Conservation (phyloP, 2,888 invertebrate genomes). For the Atethmia centrago region DNA sequence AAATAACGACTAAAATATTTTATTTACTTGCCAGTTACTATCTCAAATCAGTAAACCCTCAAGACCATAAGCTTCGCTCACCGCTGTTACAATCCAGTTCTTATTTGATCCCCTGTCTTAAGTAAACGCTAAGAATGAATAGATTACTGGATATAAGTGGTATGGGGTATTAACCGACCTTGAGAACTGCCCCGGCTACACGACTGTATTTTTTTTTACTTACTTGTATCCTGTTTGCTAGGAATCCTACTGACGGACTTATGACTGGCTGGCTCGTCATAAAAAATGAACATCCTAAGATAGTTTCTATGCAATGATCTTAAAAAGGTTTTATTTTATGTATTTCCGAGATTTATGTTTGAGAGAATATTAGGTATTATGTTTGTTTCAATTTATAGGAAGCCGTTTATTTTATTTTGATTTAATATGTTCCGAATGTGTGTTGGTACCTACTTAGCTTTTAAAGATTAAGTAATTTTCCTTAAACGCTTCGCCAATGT, state of each 20-base stretch:
- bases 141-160: slow-evolving; percentile 68
- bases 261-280: slow-evolving; percentile 26
- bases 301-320: slow-evolving; percentile 24
- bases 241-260: slow-evolving; percentile 52
- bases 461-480: slow-evolving; percentile 8
- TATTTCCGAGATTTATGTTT: neutral
- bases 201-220: slow-evolving; percentile 48
- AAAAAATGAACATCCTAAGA: slow-evolving; percentile 20
- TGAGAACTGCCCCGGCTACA: slow-evolving; percentile 55
- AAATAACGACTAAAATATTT: neutral
- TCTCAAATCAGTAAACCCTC: slow-evolving; percentile 29
- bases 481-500: neutral
- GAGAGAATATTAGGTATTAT: neutral
- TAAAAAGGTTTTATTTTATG: slow-evolving; percentile 30
- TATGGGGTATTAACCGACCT: slow-evolving; percentile 71
- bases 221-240: slow-evolving; percentile 56
- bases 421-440: no score
- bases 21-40: slow-evolving; percentile 4
- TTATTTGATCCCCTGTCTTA: slow-evolving; percentile 45
- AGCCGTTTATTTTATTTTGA: no score
- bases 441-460: neutral
- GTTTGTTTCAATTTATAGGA: slow-evolving; percentile 6
- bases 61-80: slow-evolving; percentile 44
- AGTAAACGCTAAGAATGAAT: slow-evolving; percentile 66
- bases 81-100: slow-evolving; percentile 12